Conservation (phyloP, 2,113 vertebrate species). For the Solenodon paradoxus region DNA sequence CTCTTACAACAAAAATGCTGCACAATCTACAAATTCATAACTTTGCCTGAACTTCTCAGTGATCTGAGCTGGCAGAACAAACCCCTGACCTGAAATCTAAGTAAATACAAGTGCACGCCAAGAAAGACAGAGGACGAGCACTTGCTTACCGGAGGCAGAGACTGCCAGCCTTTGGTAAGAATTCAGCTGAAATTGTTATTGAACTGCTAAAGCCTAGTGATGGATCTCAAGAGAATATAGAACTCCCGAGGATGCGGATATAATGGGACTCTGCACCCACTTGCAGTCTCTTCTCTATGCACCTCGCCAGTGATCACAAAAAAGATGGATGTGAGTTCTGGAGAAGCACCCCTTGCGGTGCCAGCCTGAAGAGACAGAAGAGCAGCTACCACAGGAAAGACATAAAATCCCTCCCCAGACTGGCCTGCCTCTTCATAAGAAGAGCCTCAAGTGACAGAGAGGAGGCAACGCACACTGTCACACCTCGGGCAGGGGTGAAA, state of each 20-base stretch:
- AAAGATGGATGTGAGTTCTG: background rate
- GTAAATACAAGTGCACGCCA: background rate
- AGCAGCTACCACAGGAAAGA: background rate
- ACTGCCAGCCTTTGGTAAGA: background rate
- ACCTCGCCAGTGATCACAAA: background rate
- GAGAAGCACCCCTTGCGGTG: background rate
- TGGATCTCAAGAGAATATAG: background rate
- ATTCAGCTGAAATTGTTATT: background rate
- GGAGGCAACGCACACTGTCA: background rate
- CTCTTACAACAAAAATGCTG: slow-evolving; percentile 6
- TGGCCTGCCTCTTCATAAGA: background rate
- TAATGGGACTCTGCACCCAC: background rate
- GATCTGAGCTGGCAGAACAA: background rate
- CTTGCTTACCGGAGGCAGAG: background rate
- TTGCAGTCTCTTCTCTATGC: background rate
- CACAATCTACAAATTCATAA: background rate
- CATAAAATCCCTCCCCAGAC: background rate
- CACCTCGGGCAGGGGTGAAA: background rate
- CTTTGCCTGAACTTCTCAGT: background rate
- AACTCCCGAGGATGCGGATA: background rate
- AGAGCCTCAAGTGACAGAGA: background rate
- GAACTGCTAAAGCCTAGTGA: background rate
- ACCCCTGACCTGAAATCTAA: background rate
- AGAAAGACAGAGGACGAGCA: background rate
- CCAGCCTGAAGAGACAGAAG: background rate